Percentiles rank a stretch among this genome's conserved stretches.
phyloP scores from a whole-genome alignment of 2,888 invertebrate genomes.

The Hydrotaea cyrtoneurina region DNA sequence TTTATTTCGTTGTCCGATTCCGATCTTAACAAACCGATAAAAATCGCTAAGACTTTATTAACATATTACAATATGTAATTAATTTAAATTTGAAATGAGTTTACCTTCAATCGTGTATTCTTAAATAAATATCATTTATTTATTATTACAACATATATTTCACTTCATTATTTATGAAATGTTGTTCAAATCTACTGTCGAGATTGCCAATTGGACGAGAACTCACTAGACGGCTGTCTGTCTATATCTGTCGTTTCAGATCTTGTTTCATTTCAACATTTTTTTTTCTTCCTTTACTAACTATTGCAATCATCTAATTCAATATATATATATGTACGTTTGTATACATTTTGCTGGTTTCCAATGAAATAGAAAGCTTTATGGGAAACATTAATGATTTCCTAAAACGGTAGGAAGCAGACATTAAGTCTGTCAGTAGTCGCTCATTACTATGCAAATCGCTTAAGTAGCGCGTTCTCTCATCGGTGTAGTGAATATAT shows the following conservation, averaged over 20 bases:
- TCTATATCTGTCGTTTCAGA: background rate
- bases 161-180: background rate
- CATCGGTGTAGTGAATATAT: conserved; percentile 46
- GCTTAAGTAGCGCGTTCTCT: conserved; percentile 15
- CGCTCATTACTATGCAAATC: conserved; percentile 32
- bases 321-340: too few relatives aligned
- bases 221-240: background rate
- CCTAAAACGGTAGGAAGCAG: conserved; percentile 67
- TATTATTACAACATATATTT: background rate
- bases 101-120: conserved; percentile 50
- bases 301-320: too few relatives aligned
- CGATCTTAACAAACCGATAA: background rate
- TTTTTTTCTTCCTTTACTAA: too few relatives aligned
- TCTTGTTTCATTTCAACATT: background rate
- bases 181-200: background rate
- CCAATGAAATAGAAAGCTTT: conserved; percentile 33
- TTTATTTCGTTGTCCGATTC: background rate
- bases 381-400: conserved; percentile 66
- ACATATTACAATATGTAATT: conserved; percentile 31
- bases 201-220: background rate
- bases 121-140: conserved; percentile 13
- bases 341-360: too few relatives aligned
- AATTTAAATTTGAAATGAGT: conserved; percentile 44
- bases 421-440: conserved; percentile 58
- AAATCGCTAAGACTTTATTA: conserved; percentile 43